Base-by-base conservation (phyloP, 2,888 invertebrate species). In the Eilema caniola region DNA sequence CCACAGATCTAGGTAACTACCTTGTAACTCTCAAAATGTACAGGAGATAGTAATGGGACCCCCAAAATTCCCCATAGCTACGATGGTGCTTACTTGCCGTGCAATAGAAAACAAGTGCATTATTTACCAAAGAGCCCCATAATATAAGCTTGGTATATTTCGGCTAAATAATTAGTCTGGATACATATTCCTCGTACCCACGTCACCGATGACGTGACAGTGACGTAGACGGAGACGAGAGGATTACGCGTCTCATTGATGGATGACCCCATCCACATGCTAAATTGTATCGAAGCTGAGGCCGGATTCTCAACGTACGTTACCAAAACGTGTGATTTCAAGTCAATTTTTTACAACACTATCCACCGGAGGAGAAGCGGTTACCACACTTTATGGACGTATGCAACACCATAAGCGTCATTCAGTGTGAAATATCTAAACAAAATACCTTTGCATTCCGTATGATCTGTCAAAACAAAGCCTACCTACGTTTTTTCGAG, bases 221-320 rank as follows among this genome's bases (percentile, higher is more conserved):
- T 70, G 62, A 70, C 66, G 70, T n/a, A 41, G 70, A 70, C 62
- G 56, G 53, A 65, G 53, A 47, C 41, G 56, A 66, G 33, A 56
- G 66, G 66, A 70, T 70, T 70, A 70, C 57, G 25, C n/a, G 25
- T n/a, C 66, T 47, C 41, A 66, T 24, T 61, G 69, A 70, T 66
- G 41, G 70, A 70, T 70, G 59, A 25, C 33, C 65, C 25, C 28
- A 41, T 64, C 59, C 57, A 63, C 57, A 28, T 59, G 62, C 28
- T 64, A 56, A 64, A 69, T 69, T 69, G 69, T 47, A 14, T 14
- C 63, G 16, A 57, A 60, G n/a, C 14, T 24, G 33, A 7, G 53
- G n/a, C n/a, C 8, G 2, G n/a, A 47, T 53, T 53, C n/a, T 20
- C n/a, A n/a, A 10, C 20, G 20, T 20, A 7, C n/a, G 53, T 53